Evolutionary conservation across 2,797 vertebrate species (phyloP), one percentile per base, ranked within the genome.

Genomic region (Hipposideros larvatus): DNA sequence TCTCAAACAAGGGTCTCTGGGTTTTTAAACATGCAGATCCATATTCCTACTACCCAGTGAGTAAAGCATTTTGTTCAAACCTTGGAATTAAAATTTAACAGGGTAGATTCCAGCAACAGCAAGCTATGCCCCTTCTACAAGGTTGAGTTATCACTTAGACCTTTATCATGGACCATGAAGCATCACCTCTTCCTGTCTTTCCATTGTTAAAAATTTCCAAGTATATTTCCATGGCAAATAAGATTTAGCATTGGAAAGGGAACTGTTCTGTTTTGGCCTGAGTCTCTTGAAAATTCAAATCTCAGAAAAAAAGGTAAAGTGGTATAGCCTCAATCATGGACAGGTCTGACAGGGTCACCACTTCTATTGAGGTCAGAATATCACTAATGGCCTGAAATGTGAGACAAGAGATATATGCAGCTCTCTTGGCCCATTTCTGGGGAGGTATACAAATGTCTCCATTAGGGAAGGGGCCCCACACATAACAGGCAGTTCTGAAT

Each of bases 171-270:
- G 57, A 57, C 66, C 34, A 24, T 74, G 74, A 91, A 66, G n/a
- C 51, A 55, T 80, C 78, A 94, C 41, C 26, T 89, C 21, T 92
- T 96, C 74, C 65, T 83, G 51, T 68, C 37, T 79, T 89, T 90
- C 55, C 83, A 41, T 24, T 48, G 86, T 79, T 77, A 87, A 97
- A 96, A 96, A n/a, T 65, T 96, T 96, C 86, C 96, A 87, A 95
- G 91, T 95, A 95, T 34, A 89, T 97, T 97, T 97, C 94, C 91
- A 94, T 77, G 77, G 80, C 61, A 87, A 92, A 74, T 31, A 77
- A 74, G 28, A 78, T 59, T 80, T 75, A 90, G 34, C 63, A 18
- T 53, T 74, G 31, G 74, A 88, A 61, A 87, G 34, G 41, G 22
- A 87, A 71, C 4, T 86, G 57, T 59, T 91, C 65, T 92, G 68